Conservation (phyloP, 1,140 invertebrate species). For the Drosophila mayri region DNA sequence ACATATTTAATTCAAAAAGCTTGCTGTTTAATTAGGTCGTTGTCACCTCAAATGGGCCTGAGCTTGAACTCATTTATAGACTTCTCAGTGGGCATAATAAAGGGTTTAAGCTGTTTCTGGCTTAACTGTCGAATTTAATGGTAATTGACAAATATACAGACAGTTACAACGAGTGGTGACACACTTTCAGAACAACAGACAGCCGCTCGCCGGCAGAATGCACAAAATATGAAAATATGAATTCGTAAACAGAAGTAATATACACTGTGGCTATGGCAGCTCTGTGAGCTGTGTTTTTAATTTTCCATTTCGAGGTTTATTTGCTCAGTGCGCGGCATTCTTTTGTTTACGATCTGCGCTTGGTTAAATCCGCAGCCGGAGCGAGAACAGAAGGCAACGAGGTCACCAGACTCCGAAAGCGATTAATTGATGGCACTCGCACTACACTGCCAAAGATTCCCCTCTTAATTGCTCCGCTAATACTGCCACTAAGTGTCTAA, state of each 20-base stretch:
- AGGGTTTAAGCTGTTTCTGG: background rate
- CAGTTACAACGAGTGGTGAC: constrained; percentile 59
- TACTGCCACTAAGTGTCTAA: constrained; percentile 30
- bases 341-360: constrained; percentile 53
- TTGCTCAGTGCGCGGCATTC: constrained; percentile 42
- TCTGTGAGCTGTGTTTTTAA: constrained; percentile 33
- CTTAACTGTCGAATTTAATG: constrained; percentile 43
- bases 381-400: constrained; percentile 49
- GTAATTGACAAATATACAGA: constrained; percentile 51
- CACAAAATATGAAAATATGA: constrained; percentile 57
- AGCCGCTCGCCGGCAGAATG: constrained; percentile 39
- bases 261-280: constrained; percentile 3
- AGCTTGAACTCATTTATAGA: background rate
- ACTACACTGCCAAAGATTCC: constrained; percentile 8
- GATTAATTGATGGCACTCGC: constrained; percentile 40
- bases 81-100: background rate
- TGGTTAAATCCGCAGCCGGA: constrained; percentile 39
- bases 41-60: background rate
- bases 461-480: constrained; percentile 42
- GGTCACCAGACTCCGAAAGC: constrained; percentile 34
- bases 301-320: constrained; percentile 53
- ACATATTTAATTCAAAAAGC: background rate
- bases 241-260: constrained; percentile 41
- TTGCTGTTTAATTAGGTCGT: background rate
- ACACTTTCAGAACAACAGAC: constrained; percentile 63